Percentiles rank a stretch among this genome's conserved stretches.
Evolutionary conservation across 2,797 vertebrate species (phyloP).

Genomic region (Acanthurus tractus): DNA sequence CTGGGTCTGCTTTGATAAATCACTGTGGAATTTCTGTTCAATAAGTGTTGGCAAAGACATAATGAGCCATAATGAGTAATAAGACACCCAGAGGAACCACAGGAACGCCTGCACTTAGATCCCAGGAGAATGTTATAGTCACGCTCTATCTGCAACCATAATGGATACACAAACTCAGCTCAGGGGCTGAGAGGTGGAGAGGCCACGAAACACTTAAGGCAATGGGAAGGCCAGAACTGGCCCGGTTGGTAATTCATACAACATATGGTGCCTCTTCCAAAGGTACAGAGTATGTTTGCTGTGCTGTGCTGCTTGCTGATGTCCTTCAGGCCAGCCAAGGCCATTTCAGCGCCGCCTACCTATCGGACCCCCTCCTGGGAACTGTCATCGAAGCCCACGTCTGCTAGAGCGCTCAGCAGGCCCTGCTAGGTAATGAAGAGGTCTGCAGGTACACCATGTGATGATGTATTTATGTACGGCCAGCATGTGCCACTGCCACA

Average conservation of each 20-base stretch:
- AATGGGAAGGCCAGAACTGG: constrained; percentile 57
- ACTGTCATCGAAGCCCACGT: constrained; percentile 72
- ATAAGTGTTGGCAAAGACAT: constrained; percentile 61
- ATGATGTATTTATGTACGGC: constrained; percentile 78
- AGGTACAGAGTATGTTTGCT: constrained; percentile 57
- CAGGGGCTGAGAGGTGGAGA: constrained; percentile 66
- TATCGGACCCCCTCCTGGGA: constrained; percentile 71
- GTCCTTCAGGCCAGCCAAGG: constrained; percentile 72
- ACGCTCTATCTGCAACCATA: constrained; percentile 73
- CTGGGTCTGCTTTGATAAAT: constrained; percentile 48
- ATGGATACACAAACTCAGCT: constrained; percentile 72
- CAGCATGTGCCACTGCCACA: constrained; percentile 62
- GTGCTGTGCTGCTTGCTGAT: constrained; percentile 50
- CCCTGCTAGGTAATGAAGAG: constrained; percentile 60
- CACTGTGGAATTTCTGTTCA: constrained; percentile 61
- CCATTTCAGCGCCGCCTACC: constrained; percentile 71
- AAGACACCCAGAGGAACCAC: constrained; percentile 58
- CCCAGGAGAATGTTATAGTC: constrained; percentile 60
- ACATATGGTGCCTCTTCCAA: constrained; percentile 80
- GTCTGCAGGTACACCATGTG: constrained; percentile 75
- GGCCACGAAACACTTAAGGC: constrained; percentile 61
- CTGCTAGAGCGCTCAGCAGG: constrained; percentile 76
- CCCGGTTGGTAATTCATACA: constrained; percentile 76
- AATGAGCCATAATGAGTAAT: constrained; percentile 71
- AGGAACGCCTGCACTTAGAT: constrained; percentile 40